Evolutionary conservation across 2,888 invertebrate species (phyloP).

Genomic region (Pocota personata): DNA sequence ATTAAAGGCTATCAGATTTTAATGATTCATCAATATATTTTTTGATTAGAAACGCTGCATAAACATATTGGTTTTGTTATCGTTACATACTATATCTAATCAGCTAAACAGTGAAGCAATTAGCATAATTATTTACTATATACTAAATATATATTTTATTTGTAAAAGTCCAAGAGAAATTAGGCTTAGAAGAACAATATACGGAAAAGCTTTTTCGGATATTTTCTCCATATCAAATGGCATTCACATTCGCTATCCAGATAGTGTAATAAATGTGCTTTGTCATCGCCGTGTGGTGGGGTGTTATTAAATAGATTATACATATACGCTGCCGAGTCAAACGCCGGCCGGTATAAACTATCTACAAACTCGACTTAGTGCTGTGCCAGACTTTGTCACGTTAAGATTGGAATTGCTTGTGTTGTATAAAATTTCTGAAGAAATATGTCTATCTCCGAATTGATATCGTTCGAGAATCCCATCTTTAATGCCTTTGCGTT

Average conservation of each 20-base stretch:
- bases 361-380: neutral
- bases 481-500: slow-evolving; percentile 82
- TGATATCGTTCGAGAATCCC: slow-evolving; percentile 76
- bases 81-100: no score
- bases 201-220: neutral
- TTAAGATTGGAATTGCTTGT: neutral
- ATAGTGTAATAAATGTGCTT: neutral
- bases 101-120: no score
- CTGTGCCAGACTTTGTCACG: neutral
- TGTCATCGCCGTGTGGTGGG: neutral
- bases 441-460: slow-evolving; percentile 29
- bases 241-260: neutral
- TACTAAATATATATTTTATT: no score
- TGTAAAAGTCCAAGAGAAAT: no score
- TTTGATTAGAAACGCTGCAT: no score
- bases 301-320: neutral
- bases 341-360: slow-evolving; percentile 6
- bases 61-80: no score
- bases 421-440: neutral
- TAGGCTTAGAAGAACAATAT: no score
- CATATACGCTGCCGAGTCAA: neutral
- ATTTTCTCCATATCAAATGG: no score
- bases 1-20: no score
- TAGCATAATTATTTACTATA: no score
- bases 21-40: no score